These are phyloP conservation scores for Sthenelais limicola DNA, from an alignment of 2,888 invertebrate species.

Conservation along the genomic window DNA sequence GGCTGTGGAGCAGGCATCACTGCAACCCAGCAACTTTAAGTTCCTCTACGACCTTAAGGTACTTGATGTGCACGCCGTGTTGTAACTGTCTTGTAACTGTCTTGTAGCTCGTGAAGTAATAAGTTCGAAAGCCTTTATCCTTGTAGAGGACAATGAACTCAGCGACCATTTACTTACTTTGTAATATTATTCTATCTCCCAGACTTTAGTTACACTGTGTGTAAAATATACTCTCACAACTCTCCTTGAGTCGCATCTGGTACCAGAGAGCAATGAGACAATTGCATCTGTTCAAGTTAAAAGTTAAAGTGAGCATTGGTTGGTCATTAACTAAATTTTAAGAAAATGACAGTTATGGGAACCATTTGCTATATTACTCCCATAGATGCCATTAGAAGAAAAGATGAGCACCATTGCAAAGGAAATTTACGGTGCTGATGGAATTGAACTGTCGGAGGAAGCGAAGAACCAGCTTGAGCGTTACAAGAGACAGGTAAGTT, in stretches of 20 bases:
- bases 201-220: too few relatives aligned
- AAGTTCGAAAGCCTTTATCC: too few relatives aligned
- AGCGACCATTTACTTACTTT: too few relatives aligned
- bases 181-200: too few relatives aligned
- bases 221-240: too few relatives aligned
- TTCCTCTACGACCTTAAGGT: constrained; percentile 73
- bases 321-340: background rate
- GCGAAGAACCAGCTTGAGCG: constrained; percentile 82
- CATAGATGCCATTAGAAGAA: constrained; percentile 80
- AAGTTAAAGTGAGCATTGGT: background rate
- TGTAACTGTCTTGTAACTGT: too few relatives aligned
- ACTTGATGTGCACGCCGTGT: constrained; percentile 42
- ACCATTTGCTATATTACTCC: constrained; percentile 14
- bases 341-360: background rate
- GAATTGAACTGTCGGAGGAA: constrained; percentile 82
- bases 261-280: background rate
- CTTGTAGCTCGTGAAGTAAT: too few relatives aligned
- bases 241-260: too few relatives aligned
- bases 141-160: too few relatives aligned
- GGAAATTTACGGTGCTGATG: constrained; percentile 97
- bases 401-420: constrained; percentile 91
- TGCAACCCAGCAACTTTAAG: constrained; percentile 76
- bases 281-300: background rate
- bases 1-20: constrained; percentile 86
- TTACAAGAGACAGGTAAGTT: constrained; percentile 81